A percentile compares a stretch with the other conserved stretches of the same genome.
phyloP scores from a whole-genome alignment of 1,140 invertebrate genomes.

The Trichonephila inaurata region DNA sequence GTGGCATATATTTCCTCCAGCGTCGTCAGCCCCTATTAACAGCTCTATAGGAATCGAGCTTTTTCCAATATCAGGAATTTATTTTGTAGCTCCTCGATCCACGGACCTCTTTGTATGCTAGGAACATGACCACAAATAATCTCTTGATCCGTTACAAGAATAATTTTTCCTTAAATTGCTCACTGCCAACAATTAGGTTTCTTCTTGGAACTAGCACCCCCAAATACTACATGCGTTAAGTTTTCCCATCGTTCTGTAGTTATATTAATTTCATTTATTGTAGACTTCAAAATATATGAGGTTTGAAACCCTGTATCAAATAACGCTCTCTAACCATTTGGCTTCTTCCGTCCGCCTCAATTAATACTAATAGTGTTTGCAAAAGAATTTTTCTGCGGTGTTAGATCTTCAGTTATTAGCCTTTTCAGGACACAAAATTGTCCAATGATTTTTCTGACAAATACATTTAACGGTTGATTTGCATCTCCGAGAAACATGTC shows the following conservation, averaged over 20 bases:
- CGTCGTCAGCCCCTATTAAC: slow-evolving; percentile 41
- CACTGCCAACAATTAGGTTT: background rate
- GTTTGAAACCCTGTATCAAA: slow-evolving; percentile 28
- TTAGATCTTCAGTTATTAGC: too few relatives aligned
- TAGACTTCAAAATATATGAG: slow-evolving; percentile 41
- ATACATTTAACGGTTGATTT: too few relatives aligned
- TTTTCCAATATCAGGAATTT: slow-evolving; percentile 40
- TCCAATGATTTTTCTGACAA: too few relatives aligned
- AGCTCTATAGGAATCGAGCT: slow-evolving; percentile 16
- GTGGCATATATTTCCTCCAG: slow-evolving; percentile 76
- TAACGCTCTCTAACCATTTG: background rate
- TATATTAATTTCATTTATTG: background rate
- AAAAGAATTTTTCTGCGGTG: too few relatives aligned
- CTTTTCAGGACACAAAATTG: too few relatives aligned
- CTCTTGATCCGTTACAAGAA: background rate
- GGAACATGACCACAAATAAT: slow-evolving; percentile 21
- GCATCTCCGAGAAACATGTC: too few relatives aligned
- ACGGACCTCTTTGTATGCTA: background rate
- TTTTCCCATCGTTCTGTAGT: background rate
- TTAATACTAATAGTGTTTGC: too few relatives aligned
- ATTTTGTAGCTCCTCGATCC: background rate
- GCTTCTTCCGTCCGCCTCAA: too few relatives aligned
- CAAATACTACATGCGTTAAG: slow-evolving; percentile 25
- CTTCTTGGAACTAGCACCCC: background rate
- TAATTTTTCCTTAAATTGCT: background rate